Conservation (phyloP, 2,888 invertebrate genomes). For the Drosophila phalerata region DNA sequence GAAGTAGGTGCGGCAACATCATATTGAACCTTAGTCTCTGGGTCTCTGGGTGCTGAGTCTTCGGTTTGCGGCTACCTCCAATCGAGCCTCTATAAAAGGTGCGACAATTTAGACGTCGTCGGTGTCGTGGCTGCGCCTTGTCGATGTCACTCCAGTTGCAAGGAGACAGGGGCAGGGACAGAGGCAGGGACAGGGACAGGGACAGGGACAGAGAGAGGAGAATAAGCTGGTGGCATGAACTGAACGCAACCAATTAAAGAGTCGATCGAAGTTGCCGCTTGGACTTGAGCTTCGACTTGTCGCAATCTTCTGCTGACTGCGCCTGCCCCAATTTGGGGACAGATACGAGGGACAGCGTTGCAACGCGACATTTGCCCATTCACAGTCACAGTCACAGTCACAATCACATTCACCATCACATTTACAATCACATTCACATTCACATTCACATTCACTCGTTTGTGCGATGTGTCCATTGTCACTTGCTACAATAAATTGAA, state of each 20-base stretch:
- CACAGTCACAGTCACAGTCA: slow-evolving; percentile 25
- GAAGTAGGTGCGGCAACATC: slow-evolving; percentile 17
- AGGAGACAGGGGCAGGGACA: not conserved
- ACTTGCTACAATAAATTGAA: slow-evolving; percentile 79
- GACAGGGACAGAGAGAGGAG: not conserved
- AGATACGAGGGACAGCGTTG: slow-evolving; percentile 3
- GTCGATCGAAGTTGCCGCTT: slow-evolving; percentile 41
- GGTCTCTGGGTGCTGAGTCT: not conserved
- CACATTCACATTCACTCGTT: slow-evolving; percentile 42
- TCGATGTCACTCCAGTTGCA: slow-evolving; percentile 57
- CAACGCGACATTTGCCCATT: slow-evolving; percentile 37
- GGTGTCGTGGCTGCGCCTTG: slow-evolving; percentile 56
- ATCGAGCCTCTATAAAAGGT: slow-evolving; percentile 63
- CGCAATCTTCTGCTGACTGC: slow-evolving; percentile 19
- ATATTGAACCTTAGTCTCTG: not conserved
- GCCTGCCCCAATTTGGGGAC: slow-evolving; percentile 51
- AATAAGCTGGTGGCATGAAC: not conserved
- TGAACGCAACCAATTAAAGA: slow-evolving; percentile 60
- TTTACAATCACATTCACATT: slow-evolving; percentile 8
- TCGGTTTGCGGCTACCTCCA: slow-evolving; percentile 5
- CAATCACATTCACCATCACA: slow-evolving; percentile 22
- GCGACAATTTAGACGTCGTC: slow-evolving; percentile 72
- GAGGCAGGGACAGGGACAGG: slow-evolving; percentile 6
- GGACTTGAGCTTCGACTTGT: slow-evolving; percentile 13
- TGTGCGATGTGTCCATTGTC: slow-evolving; percentile 67